These are phyloP conservation scores for Cichladusa arquata DNA, from an alignment of 2,113 vertebrate genomes.

Conservation along the genomic window DNA sequence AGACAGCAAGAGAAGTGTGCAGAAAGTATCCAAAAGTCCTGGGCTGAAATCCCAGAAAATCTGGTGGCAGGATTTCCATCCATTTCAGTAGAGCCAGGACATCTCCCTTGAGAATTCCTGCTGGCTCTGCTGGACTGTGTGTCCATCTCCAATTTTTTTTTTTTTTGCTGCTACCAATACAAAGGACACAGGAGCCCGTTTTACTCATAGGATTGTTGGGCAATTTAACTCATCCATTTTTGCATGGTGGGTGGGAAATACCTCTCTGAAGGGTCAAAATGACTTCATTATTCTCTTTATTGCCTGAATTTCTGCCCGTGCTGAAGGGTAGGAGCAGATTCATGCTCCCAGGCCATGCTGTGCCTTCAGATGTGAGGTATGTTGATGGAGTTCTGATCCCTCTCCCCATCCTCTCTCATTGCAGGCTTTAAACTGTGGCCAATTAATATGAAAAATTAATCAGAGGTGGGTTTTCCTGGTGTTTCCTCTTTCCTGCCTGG, in stretches of 20 bases:
- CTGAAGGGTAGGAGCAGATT: neutral
- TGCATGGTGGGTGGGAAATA: neutral
- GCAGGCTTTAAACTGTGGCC: neutral
- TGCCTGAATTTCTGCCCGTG: neutral
- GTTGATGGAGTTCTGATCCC: neutral
- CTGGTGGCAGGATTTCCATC: neutral
- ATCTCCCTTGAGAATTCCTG: neutral
- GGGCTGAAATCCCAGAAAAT: constrained; percentile 51
- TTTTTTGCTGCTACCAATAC: neutral
- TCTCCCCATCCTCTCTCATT: neutral
- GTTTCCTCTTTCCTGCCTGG: neutral
- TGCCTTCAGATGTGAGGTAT: neutral
- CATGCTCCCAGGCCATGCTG: neutral
- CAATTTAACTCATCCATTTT: neutral
- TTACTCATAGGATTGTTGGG: neutral
- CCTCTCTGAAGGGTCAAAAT: neutral
- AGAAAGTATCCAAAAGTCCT: constrained; percentile 27
- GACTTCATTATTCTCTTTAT: neutral
- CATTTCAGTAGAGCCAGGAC: neutral
- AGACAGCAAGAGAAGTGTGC: neutral
- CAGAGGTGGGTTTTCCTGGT: neutral
- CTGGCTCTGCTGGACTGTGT: neutral
- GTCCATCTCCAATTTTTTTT: neutral
- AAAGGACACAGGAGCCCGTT: neutral
- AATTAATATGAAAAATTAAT: neutral